Evolutionary conservation across 2,888 invertebrate species (phyloP).

Genomic region (Drosophila antonietae): DNA sequence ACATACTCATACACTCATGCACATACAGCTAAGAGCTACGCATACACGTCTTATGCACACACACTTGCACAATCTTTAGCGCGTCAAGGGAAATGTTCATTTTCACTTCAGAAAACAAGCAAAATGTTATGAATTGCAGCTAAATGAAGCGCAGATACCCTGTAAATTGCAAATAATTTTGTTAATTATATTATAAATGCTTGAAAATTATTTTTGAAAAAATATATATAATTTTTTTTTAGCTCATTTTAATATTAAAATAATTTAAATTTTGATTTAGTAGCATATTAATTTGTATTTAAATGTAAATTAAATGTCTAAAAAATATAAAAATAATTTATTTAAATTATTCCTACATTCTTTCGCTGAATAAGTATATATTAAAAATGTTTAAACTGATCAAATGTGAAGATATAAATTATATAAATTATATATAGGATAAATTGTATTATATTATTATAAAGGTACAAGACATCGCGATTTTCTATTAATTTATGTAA

Average conservation of each 20-base stretch:
- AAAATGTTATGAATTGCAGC: background rate
- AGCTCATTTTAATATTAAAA: too few relatives aligned
- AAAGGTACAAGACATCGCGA: too few relatives aligned
- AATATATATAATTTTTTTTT: too few relatives aligned
- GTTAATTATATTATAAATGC: background rate
- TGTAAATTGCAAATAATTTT: background rate
- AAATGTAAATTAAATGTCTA: too few relatives aligned
- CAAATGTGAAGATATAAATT: too few relatives aligned
- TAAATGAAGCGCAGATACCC: conserved; percentile 5
- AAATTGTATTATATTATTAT: too few relatives aligned
- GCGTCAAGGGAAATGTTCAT: conserved; percentile 48
- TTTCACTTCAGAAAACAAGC: conserved; percentile 34
- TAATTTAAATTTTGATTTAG: too few relatives aligned
- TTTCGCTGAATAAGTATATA: background rate
- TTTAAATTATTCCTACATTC: background rate
- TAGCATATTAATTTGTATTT: too few relatives aligned
- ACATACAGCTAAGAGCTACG: background rate
- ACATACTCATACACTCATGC: background rate
- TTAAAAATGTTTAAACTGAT: background rate
- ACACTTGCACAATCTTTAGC: conserved; percentile 22
- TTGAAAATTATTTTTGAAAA: too few relatives aligned
- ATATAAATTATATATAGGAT: too few relatives aligned
- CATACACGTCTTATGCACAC: conserved; percentile 11
- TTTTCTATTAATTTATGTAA: too few relatives aligned
- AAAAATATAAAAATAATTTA: background rate